Evolutionary conservation across 2,113 vertebrate species (phyloP).

Genomic region (Oncorhynchus mykiss): DNA sequence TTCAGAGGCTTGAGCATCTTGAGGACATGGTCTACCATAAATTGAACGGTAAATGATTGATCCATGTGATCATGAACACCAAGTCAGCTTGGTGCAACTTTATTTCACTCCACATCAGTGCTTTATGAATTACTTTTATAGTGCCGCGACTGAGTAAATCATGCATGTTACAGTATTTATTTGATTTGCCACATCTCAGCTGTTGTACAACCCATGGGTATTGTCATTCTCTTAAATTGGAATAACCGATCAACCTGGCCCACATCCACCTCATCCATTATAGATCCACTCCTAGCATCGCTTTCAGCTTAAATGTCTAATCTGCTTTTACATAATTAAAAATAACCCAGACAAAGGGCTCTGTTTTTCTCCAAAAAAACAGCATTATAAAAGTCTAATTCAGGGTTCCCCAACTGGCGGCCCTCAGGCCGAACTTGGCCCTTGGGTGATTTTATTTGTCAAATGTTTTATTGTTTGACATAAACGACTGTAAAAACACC

Average conservation of each 20-base stretch:
- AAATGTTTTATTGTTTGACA: too few relatives aligned
- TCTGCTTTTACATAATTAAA: conserved; percentile 28
- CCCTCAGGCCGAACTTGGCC: too few relatives aligned
- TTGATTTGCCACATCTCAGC: conserved; percentile 16
- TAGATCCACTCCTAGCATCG: conserved; percentile 1
- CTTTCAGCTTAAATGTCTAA: conserved; percentile 31
- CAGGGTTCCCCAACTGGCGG: too few relatives aligned
- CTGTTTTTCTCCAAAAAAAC: conserved; percentile 7
- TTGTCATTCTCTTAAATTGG: background rate
- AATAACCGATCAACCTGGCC: conserved; percentile 6
- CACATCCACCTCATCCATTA: conserved; percentile 23
- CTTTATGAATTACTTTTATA: conserved; percentile 16
- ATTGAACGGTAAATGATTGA: conserved; percentile 78
- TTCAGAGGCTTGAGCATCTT: conserved; percentile 83
- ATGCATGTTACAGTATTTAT: conserved; percentile 11
- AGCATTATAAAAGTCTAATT: too few relatives aligned
- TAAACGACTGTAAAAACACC: too few relatives aligned
- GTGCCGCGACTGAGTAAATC: background rate
- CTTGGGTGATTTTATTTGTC: too few relatives aligned
- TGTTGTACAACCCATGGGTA: conserved; percentile 4
- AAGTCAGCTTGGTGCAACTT: background rate
- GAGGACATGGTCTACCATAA: conserved; percentile 88
- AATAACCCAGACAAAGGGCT: conserved; percentile 1
- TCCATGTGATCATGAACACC: background rate
- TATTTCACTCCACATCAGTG: conserved; percentile 1